Percentiles rank a stretch among this genome's conserved stretches.
These are phyloP conservation scores for Hedychridium roseum DNA, from an alignment of 2,888 invertebrate species.

Conservation along the genomic window DNA sequence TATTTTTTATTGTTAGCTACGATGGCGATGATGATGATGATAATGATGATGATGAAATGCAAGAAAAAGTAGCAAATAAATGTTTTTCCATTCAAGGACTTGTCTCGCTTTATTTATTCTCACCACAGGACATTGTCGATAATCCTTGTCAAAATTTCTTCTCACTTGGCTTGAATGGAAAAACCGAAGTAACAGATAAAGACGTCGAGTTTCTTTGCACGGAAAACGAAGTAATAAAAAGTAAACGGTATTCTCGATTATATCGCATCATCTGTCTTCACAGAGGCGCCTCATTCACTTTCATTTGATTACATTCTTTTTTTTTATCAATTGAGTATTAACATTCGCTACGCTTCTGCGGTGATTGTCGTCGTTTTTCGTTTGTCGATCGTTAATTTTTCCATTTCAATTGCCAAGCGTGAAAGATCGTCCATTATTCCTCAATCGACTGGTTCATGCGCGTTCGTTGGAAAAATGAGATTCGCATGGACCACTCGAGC, in stretches of 20 bases:
- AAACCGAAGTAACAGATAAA: slow-evolving; percentile 41
- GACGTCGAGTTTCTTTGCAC: slow-evolving; percentile 1
- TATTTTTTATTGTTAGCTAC: slow-evolving; percentile 28
- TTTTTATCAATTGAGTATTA: neutral
- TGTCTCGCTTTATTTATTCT: slow-evolving; percentile 60
- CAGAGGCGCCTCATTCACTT: slow-evolving; percentile 21
- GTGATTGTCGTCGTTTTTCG: slow-evolving; percentile 4
- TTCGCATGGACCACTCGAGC: too few species aligned
- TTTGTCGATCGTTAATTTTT: slow-evolving; percentile 35
- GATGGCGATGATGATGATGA: slow-evolving; percentile 23
- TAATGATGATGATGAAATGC: slow-evolving; percentile 44
- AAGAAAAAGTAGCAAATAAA: slow-evolving; percentile 60
- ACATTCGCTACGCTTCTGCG: slow-evolving; percentile 5
- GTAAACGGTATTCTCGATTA: slow-evolving; percentile 15
- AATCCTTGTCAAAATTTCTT: slow-evolving; percentile 56
- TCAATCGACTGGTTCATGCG: slow-evolving; percentile 15
- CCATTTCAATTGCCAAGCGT: slow-evolving; percentile 59
- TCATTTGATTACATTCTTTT: slow-evolving; percentile 13
- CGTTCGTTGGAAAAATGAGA: too few species aligned
- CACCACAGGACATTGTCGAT: slow-evolving; percentile 51
- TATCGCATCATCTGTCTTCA: slow-evolving; percentile 38
- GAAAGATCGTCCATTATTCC: slow-evolving; percentile 45
- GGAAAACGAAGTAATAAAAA: slow-evolving; percentile 1
- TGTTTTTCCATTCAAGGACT: slow-evolving; percentile 63
- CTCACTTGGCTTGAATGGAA: slow-evolving; percentile 63